These are phyloP conservation scores for Atta colombica DNA, from an alignment of 1,140 invertebrate genomes.

Conservation along the genomic window DNA sequence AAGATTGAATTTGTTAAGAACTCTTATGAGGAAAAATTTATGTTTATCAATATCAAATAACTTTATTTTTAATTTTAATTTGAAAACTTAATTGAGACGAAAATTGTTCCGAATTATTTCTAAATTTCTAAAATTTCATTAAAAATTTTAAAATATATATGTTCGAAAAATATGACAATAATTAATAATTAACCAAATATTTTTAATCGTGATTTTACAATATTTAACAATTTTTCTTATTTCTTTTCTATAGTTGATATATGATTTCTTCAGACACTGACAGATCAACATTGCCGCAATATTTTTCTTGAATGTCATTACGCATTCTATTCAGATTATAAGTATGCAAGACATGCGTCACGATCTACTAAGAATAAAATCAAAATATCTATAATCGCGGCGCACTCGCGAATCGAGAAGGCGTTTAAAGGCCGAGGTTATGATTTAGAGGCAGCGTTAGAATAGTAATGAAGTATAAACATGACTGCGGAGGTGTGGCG, in stretches of 20 bases:
- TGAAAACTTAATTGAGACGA: not conserved
- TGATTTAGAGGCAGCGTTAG: conserved; percentile 65
- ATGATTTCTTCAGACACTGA: not conserved
- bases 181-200: conserved; percentile 6
- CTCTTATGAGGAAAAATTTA: not conserved
- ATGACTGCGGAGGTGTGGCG: conserved; percentile 75
- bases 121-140: not conserved
- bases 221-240: not conserved
- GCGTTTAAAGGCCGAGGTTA: conserved; percentile 43
- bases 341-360: conserved; percentile 23
- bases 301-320: conserved; percentile 14
- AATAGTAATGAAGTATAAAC: conserved; percentile 70
- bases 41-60: conserved; percentile 4
- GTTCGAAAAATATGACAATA: not conserved
- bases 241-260: not conserved
- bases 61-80: not conserved
- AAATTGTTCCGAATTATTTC: not conserved
- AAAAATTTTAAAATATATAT: not conserved
- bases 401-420: conserved; percentile 64
- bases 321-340: conserved; percentile 7
- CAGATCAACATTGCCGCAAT: not conserved
- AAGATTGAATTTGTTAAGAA: conserved; percentile 1
- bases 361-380: conserved; percentile 34
- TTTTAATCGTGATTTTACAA: not conserved
- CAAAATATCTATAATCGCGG: conserved; percentile 55